Conservation (phyloP, 2,797 vertebrate genomes). For the Channallabes apus region DNA sequence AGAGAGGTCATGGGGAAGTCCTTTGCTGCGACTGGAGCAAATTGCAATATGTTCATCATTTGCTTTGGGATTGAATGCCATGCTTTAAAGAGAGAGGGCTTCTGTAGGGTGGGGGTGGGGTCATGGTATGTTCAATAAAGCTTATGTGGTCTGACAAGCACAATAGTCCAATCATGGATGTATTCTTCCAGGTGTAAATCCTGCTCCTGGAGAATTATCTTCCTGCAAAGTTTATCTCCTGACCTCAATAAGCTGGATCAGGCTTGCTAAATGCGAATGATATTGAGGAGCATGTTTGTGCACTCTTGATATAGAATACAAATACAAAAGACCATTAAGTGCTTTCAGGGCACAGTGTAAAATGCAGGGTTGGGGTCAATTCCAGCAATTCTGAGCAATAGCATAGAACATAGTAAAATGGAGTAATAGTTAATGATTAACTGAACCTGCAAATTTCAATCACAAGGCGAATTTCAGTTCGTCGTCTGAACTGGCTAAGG, state of each 20-base stretch:
- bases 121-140: constrained; percentile 10
- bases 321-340: constrained; percentile 19
- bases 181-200: constrained; percentile 25
- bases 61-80: constrained; percentile 54
- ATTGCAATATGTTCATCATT: constrained; percentile 54
- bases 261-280: constrained; percentile 6
- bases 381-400: not conserved
- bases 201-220: constrained; percentile 18
- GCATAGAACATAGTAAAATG: not conserved
- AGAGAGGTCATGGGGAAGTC: constrained; percentile 49
- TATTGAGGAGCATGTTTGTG: constrained; percentile 19
- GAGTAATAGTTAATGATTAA: constrained; percentile 11
- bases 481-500: not conserved
- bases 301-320: constrained; percentile 16
- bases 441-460: constrained; percentile 3
- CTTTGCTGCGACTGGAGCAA: constrained; percentile 58
- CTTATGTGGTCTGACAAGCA: constrained; percentile 6
- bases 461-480: constrained; percentile 3
- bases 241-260: constrained; percentile 10
- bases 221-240: not conserved
- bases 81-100: constrained; percentile 23
- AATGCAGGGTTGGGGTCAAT: constrained; percentile 29
- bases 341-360: not conserved
- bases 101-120: not conserved
- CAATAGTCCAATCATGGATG: constrained; percentile 17